Conservation (phyloP, 2,797 vertebrate species). For the Gadopsis marmoratus region DNA sequence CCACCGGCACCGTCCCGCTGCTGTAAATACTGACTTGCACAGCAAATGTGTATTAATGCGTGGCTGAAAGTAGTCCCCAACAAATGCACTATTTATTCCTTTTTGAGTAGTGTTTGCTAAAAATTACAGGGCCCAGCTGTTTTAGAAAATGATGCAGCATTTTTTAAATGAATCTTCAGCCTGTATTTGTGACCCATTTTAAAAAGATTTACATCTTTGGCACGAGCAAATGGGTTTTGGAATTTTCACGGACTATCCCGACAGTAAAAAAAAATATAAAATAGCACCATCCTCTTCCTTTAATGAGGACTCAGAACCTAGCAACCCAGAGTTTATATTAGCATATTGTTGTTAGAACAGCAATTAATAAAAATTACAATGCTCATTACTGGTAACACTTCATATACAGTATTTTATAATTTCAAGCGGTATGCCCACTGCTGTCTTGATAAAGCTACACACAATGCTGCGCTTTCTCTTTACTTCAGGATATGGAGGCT, state of each 20-base stretch:
- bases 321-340: neutral
- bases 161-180: neutral
- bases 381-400: neutral
- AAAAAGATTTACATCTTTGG: neutral
- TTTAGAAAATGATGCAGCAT: neutral
- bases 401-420: neutral
- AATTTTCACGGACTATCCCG: neutral
- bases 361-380: neutral
- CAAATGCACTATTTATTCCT: neutral
- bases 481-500: conserved; percentile 93
- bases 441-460: conserved; percentile 21
- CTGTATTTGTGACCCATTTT: neutral
- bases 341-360: neutral
- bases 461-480: conserved; percentile 58
- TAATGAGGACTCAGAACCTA: neutral
- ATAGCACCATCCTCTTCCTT: neutral
- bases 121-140: neutral
- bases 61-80: neutral
- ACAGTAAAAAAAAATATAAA: neutral
- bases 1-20: neutral
- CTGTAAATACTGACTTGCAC: neutral
- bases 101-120: neutral
- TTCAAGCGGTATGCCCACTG: neutral
- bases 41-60: neutral
- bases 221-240: neutral